Evolutionary conservation across 2,888 invertebrate species (phyloP), one percentile per base, ranked within the genome.

Genomic region (Cerceris ruficornis): DNA sequence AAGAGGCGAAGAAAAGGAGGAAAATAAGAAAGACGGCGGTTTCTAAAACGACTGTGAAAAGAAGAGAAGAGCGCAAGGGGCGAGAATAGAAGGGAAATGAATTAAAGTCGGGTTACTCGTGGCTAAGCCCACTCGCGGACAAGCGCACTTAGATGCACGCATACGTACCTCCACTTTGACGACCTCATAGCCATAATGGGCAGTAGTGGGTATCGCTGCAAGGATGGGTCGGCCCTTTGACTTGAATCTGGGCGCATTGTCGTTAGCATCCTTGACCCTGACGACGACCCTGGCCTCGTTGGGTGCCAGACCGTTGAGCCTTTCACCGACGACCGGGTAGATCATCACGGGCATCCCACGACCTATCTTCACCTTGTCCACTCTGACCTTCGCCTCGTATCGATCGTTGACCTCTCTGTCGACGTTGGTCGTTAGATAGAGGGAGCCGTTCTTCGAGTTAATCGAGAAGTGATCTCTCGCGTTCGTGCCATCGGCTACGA

Each of bases 221-320:
- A 98, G 95, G 81, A 97, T 94, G 0, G 97, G 97, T 46, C 96
- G 93, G 4, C 97, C 97, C 70, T 95, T 95, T 54, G 95, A 95
- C 2, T 94, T 94, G 89, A 98, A 98, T 87, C 94, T 95, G 0
- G 97, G 97, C 2, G 95, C 93, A 90, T 98, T 97, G 89, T 98
- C 97, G 88, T 98, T 98, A 0, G 96, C 95, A 91, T 98, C 97
- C 60, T 95, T 94, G 69, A 98, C 95, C 85, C 95, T 94, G 0
- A 97, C 94, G 0, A 97, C 94, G 0, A 97, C 94, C 90, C 96
- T 96, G 1, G 97, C 97, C 90, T 97, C 97, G 89, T 96, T 97
- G 57, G 93, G 90, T 68, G 93, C 95, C 83, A 97, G 93, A 61
- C 95, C 96, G 81, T 95, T 95, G 17, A 97, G 92, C 64, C 95